Evolutionary conservation across 2,888 invertebrate species (phyloP).

Genomic region (Amblyjoppa fuscipennis): DNA sequence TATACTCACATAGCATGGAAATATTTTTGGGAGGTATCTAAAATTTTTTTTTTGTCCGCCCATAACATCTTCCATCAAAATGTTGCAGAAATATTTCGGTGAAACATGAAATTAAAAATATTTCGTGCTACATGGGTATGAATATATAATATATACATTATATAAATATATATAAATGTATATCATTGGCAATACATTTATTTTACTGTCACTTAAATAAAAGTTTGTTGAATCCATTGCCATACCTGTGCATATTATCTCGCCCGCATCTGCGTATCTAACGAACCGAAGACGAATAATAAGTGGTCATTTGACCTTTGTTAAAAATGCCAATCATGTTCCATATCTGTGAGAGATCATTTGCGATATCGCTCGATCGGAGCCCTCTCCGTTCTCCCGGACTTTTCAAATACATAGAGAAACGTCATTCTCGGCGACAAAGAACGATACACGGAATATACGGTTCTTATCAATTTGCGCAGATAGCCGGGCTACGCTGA

Average conservation of each 20-base stretch:
- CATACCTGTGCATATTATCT: not conserved
- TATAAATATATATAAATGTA: no score
- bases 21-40: no score
- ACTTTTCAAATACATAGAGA: not conserved
- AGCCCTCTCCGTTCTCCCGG: not conserved
- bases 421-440: not conserved
- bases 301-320: constrained; percentile 3
- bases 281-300: not conserved
- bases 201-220: not conserved
- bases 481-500: not conserved
- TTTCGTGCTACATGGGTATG: no score
- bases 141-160: no score
- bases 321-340: constrained; percentile 16
- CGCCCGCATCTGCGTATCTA: not conserved
- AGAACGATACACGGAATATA: not conserved
- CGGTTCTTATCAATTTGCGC: constrained; percentile 10
- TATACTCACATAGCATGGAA: no score
- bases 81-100: no score
- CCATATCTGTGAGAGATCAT: constrained; percentile 15
- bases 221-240: not conserved
- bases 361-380: not conserved
- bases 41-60: no score
- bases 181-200: no score
- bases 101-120: no score
- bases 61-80: no score